phyloP scores from a whole-genome alignment of 2,113 vertebrate species.

The Gracilinanus agilis region DNA sequence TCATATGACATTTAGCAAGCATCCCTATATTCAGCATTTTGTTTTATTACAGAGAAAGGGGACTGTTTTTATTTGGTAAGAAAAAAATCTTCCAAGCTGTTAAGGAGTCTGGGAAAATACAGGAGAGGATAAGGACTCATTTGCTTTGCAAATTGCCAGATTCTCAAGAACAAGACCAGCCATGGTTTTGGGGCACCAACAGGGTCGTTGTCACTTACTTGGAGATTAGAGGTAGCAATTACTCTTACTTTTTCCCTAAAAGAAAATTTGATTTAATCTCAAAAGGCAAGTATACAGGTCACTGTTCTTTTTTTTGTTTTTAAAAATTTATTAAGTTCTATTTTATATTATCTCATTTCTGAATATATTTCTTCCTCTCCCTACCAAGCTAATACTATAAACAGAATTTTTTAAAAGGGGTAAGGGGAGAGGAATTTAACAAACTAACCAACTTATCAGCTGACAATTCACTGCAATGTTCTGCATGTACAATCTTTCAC shows the following conservation, averaged over 20 bases:
- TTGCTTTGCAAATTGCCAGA: not conserved
- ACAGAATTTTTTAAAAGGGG: not conserved
- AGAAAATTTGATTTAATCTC: not conserved
- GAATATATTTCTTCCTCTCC: not conserved
- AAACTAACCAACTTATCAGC: not conserved
- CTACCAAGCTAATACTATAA: not conserved
- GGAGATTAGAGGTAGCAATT: not conserved
- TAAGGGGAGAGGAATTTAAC: not conserved
- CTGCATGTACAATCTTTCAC: not conserved
- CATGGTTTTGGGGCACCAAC: not conserved
- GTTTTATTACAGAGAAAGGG: not conserved
- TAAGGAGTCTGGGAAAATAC: not conserved
- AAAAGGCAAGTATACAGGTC: not conserved
- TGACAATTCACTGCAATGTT: not conserved
- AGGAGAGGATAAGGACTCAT: not conserved
- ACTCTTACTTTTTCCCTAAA: conserved; percentile 13
- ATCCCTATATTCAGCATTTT: not conserved
- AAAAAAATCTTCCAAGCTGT: not conserved
- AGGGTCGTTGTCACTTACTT: conserved; percentile 7
- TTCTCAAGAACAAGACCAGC: not conserved
- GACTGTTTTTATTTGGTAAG: not conserved
- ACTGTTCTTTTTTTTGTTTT: not conserved
- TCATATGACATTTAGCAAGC: not conserved
- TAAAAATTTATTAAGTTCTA: not conserved
- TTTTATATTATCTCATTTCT: not conserved